A percentile compares a stretch with the other conserved stretches of the same genome.
These are phyloP conservation scores for Nemoura dubitans DNA, from an alignment of 2,888 invertebrate species.

Conservation along the genomic window DNA sequence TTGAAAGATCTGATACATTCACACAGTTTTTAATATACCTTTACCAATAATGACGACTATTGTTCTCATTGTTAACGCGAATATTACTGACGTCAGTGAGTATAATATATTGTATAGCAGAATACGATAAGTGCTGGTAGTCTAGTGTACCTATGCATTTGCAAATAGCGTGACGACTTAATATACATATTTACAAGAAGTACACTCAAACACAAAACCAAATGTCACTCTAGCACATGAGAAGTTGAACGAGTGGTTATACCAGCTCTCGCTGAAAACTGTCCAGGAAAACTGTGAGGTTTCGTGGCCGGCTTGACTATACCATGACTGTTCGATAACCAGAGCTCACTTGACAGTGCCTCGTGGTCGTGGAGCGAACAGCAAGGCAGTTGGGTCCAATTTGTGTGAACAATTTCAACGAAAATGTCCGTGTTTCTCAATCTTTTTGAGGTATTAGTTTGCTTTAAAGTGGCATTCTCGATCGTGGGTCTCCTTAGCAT, in stretches of 20 bases:
- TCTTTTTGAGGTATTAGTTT: neutral
- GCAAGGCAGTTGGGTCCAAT: neutral
- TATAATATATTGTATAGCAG: neutral
- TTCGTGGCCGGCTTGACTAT: neutral
- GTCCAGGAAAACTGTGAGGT: neutral
- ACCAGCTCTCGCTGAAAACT: no score
- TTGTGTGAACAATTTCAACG: neutral
- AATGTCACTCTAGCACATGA: neutral
- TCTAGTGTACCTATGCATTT: neutral
- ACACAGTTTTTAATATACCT: neutral
- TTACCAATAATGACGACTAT: neutral
- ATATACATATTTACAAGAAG: neutral
- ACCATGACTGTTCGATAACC: neutral
- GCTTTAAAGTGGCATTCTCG: neutral
- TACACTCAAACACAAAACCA: neutral
- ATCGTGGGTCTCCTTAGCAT: neutral
- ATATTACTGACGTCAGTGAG: neutral
- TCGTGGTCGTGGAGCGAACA: neutral
- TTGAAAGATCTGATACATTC: neutral
- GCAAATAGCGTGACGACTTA: neutral
- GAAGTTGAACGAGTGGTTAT: no score
- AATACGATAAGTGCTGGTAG: neutral
- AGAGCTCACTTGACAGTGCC: neutral
- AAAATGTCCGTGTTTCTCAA: slow-evolving; percentile 1
- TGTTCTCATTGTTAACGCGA: neutral